Base-by-base conservation (phyloP, 2,797 vertebrate species). In the Eptatretus atami region DNA sequence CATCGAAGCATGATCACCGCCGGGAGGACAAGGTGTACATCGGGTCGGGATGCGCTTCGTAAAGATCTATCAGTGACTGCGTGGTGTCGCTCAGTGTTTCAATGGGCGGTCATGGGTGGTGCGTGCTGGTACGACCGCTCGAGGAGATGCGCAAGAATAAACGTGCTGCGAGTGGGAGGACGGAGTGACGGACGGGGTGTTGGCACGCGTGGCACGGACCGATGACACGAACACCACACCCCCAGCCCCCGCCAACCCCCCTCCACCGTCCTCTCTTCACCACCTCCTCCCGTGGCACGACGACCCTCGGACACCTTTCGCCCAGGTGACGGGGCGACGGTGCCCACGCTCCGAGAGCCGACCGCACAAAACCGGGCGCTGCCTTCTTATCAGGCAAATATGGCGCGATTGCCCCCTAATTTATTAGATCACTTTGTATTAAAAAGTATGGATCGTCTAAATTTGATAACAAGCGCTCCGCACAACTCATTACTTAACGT, bases 391-490 rank as follows among this genome's bases (percentile, higher is more conserved):
- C 71, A 77, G 79, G 78, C 79, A 88, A 86, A 86, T 81, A 82
- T 79, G 81, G 80, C 76, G 78, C 77, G 77, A 80, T 80, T 87
- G 82, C 78, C 75, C 69, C 83, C 81, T 84, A 84, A 85, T 90
- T 86, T 81, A 78, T 81, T 82, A 86, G 80, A 92, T 92, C 82
- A 84, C 84, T 83, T 80, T 81, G 82, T 82, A 86, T 86, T 84
- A 86, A 76, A 73, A 79, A 75, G 82, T 80, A 81, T 84, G 82
- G 86, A 86, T 82, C 84, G 82, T 82, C 86, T 81, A 90, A 84
- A 86, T 83, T 82, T 76, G 81, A 88, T 86, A 94, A 93, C 87
- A 90, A 90, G 84, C 83, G 78, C 81, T 90, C 84, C 82, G 86
- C 86, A 83, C 82, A 74, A 80, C 82, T 79, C 80, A 86, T 93